These are phyloP conservation scores for Pagetopsis macropterus DNA, from an alignment of 2,797 vertebrate genomes.

Conservation along the genomic window DNA sequence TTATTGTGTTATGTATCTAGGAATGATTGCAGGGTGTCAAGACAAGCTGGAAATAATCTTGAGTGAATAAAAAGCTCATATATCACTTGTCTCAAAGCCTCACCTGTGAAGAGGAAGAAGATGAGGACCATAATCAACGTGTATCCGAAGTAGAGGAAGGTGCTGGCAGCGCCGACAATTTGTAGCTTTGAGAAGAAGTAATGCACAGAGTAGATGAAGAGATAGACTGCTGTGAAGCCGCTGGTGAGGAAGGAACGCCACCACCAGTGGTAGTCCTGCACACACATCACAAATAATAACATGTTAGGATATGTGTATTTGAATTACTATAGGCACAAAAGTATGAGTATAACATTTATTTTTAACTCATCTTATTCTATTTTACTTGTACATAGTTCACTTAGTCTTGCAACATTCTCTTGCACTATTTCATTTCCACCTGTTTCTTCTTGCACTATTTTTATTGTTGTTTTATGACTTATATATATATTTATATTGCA, in stretches of 20 bases:
- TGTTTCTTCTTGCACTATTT: too few relatives aligned
- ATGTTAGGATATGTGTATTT: background rate
- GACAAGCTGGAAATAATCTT: background rate
- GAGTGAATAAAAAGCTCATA: background rate
- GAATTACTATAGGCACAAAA: background rate
- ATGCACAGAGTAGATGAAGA: conserved; percentile 90
- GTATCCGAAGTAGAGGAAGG: conserved; percentile 95
- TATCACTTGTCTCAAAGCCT: conserved; percentile 33
- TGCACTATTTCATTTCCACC: too few relatives aligned
- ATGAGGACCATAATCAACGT: conserved; percentile 93
- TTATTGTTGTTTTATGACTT: too few relatives aligned
- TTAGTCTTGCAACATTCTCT: too few relatives aligned
- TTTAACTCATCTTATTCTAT: too few relatives aligned
- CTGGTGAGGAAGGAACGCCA: conserved; percentile 93
- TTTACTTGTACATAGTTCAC: too few relatives aligned
- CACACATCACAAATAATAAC: conserved; percentile 12
- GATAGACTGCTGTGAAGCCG: conserved; percentile 91
- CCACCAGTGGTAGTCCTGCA: conserved; percentile 93
- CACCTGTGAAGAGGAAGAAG: conserved; percentile 96
- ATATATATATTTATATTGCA: too few relatives aligned
- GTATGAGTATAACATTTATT: background rate
- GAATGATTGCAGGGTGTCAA: background rate
- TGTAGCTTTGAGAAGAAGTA: conserved; percentile 95
- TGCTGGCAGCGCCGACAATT: conserved; percentile 89
- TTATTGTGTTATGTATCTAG: background rate